Evolutionary conservation across 2,113 vertebrate genomes (phyloP).

Genomic region (Bujurquina vittata): DNA sequence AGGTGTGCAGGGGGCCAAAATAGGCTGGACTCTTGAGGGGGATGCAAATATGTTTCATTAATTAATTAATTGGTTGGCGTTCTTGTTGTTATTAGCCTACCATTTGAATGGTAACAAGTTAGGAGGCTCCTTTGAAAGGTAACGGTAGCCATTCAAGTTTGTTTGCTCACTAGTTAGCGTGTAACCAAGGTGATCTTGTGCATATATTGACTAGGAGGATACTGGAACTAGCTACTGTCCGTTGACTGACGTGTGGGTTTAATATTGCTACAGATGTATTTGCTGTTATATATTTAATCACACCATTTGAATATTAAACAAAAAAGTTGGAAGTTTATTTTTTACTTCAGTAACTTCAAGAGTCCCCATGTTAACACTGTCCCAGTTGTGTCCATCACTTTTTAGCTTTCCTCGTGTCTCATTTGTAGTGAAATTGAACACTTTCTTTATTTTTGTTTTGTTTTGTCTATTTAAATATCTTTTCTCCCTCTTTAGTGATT

Average conservation of each 20-base stretch:
- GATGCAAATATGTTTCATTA: not conserved
- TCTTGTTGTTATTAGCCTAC: not conserved
- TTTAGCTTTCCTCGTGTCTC: not conserved
- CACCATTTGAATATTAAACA: not conserved
- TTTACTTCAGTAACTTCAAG: not conserved
- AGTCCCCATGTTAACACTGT: not conserved
- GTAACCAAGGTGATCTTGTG: not conserved
- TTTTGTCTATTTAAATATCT: not conserved
- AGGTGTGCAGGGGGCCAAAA: not conserved
- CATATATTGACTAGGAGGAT: not conserved
- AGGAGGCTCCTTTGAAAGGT: no score
- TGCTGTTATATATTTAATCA: not conserved
- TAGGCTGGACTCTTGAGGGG: not conserved
- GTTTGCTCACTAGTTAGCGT: not conserved
- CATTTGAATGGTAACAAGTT: not conserved
- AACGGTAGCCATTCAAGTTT: not conserved
- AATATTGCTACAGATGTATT: not conserved
- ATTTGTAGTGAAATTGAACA: not conserved
- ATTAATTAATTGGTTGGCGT: not conserved
- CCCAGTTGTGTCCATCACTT: not conserved
- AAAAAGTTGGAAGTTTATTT: not conserved
- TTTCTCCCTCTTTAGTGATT: not conserved
- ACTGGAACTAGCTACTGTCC: not conserved
- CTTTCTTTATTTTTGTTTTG: accelerated
- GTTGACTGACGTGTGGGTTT: not conserved